Conservation (phyloP, 2,113 vertebrate species). For the Cichladusa arquata region DNA sequence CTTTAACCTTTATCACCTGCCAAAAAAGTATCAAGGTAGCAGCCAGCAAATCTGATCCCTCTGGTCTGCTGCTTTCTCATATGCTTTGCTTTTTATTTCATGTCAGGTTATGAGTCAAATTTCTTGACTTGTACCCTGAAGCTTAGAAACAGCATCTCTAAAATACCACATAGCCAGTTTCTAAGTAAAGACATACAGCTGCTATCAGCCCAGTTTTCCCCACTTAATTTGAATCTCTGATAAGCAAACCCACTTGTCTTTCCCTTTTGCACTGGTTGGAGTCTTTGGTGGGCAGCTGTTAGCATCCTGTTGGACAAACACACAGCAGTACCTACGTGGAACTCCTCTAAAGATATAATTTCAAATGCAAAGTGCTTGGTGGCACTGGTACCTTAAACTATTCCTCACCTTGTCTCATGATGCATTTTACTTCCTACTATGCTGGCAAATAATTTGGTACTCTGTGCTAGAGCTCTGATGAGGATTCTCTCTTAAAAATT, state of each 20-base stretch:
- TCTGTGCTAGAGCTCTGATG: not conserved
- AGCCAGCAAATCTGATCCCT: slow-evolving; percentile 50
- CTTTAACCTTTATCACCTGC: slow-evolving; percentile 38
- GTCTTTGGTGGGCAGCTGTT: slow-evolving; percentile 46
- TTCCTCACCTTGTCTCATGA: not conserved
- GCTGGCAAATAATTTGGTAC: not conserved
- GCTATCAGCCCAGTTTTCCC: not conserved
- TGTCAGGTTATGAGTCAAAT: slow-evolving; percentile 61
- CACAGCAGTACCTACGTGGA: not conserved
- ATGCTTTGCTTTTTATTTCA: slow-evolving; percentile 61
- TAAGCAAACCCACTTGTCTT: slow-evolving; percentile 27
- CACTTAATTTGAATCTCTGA: slow-evolving; percentile 9
- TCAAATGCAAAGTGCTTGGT: slow-evolving; percentile 20
- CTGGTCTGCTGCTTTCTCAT: slow-evolving; percentile 50
- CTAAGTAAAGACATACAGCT: slow-evolving; percentile 17
- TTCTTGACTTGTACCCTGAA: slow-evolving; percentile 56
- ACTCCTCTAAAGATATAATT: not conserved
- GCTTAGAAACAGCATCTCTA: slow-evolving; percentile 37
- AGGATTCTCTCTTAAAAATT: not conserved
- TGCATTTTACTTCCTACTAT: not conserved
- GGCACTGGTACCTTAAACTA: not conserved
- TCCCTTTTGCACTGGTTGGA: slow-evolving; percentile 28
- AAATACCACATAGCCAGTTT: not conserved
- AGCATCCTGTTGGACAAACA: slow-evolving; percentile 40
- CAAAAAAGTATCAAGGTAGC: slow-evolving; percentile 60